These are phyloP conservation scores for Nyctalus aviator DNA, from an alignment of 2,797 vertebrate species.

Conservation along the genomic window DNA sequence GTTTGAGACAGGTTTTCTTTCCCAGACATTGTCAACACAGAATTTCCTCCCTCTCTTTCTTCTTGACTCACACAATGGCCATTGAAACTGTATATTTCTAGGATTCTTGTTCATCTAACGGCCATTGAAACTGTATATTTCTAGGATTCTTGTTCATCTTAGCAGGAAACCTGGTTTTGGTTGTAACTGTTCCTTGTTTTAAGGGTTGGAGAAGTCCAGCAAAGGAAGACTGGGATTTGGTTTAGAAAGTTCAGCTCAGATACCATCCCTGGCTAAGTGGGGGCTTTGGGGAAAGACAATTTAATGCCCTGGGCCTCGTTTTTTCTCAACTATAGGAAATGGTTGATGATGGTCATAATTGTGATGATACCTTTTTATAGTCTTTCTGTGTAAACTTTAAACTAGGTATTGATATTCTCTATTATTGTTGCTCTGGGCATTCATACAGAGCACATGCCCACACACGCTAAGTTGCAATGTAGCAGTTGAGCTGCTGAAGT, in stretches of 20 bases:
- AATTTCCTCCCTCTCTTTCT: background rate
- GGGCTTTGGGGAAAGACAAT: background rate
- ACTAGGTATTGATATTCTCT: background rate
- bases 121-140: background rate
- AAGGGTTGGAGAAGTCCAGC: background rate
- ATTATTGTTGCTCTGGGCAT: background rate
- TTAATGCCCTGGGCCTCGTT: background rate
- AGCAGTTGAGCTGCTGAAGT: background rate
- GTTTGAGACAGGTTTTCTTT: background rate
- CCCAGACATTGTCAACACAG: background rate
- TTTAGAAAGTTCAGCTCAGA: background rate
- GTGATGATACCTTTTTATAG: background rate
- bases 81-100: background rate
- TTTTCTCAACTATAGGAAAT: background rate
- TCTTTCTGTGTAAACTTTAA: background rate
- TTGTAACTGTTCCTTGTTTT: background rate
- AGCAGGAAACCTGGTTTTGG: background rate
- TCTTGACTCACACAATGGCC: background rate
- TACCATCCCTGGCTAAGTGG: background rate
- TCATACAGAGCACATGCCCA: background rate
- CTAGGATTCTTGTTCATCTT: background rate
- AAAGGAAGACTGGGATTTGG: background rate
- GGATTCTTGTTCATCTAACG: background rate
- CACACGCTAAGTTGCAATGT: background rate
- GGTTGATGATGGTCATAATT: background rate